These are phyloP conservation scores for Rousettus madagascariensis DNA, from an alignment of 2,797 vertebrate genomes.

Conservation along the genomic window DNA sequence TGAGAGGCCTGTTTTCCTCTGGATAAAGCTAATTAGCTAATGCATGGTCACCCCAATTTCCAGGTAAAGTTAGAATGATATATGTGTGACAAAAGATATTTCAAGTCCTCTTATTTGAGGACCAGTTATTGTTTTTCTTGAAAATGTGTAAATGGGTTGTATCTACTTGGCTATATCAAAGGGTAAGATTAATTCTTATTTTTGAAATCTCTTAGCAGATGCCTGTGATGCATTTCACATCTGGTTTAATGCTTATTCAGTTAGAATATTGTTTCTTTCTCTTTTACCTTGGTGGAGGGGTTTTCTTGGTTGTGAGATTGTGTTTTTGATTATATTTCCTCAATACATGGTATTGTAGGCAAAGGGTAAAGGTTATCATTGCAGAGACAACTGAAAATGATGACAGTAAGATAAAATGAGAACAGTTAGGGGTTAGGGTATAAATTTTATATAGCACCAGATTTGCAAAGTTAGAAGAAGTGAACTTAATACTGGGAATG, in stretches of 20 bases:
- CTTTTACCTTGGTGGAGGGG: not conserved
- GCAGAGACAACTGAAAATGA: not conserved
- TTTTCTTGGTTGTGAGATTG: not conserved
- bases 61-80: not conserved
- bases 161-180: not conserved
- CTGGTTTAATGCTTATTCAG: not conserved
- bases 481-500: not conserved
- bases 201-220: not conserved
- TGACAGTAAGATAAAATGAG: not conserved
- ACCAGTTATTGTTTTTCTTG: not conserved
- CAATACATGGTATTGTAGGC: not conserved
- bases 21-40: not conserved
- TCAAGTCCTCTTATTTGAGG: not conserved
- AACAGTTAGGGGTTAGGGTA: not conserved
- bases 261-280: not conserved
- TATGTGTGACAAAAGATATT: not conserved
- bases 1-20: not conserved
- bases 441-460: not conserved
- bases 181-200: not conserved
- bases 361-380: not conserved
- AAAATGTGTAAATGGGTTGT: not conserved
- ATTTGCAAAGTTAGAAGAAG: not conserved
- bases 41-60: not conserved
- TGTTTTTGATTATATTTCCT: not conserved
- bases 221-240: not conserved